A percentile compares a stretch with the other conserved stretches of the same genome.
These are phyloP conservation scores for Apostichopus californicus DNA, from an alignment of 35 echinoderm and acorn worm genomes.

Conservation along the genomic window DNA sequence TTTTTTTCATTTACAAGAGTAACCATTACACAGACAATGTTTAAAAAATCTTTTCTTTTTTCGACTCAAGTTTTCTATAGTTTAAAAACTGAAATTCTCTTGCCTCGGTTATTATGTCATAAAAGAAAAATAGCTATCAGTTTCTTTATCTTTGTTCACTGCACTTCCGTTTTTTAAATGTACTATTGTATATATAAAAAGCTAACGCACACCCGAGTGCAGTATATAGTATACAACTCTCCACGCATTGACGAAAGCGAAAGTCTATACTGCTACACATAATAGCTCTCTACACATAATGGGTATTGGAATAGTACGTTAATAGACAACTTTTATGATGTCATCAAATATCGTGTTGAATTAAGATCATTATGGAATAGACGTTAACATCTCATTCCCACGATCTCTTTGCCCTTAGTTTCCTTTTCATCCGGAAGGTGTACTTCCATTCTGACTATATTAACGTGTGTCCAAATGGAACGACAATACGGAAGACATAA, in stretches of 20 bases:
- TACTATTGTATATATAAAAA: too few species aligned
- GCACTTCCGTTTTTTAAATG: too few species aligned
- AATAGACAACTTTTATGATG: background rate
- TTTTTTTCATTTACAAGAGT: too few species aligned
- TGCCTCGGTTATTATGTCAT: too few species aligned
- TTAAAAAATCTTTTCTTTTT: too few species aligned
- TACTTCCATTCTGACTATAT: conserved; percentile 16
- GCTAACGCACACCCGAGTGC: background rate
- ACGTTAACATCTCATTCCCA: conserved; percentile 41
- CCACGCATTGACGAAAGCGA: background rate
- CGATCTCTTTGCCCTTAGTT: conserved; percentile 37
- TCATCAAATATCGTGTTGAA: conserved; percentile 13
- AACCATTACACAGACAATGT: too few species aligned
- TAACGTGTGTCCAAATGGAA: conserved; percentile 34
- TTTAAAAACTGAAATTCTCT: too few species aligned
- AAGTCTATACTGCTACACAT: background rate
- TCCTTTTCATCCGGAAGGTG: conserved; percentile 30
- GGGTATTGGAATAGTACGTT: background rate
- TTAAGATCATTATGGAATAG: conserved; percentile 39
- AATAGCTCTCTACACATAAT: background rate
- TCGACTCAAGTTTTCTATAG: too few species aligned
- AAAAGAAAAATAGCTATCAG: too few species aligned
- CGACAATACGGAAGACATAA: conserved; percentile 46
- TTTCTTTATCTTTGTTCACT: too few species aligned
- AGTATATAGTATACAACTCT: background rate